phyloP scores from a whole-genome alignment of 2,113 vertebrate species.

The Anhinga anhinga region DNA sequence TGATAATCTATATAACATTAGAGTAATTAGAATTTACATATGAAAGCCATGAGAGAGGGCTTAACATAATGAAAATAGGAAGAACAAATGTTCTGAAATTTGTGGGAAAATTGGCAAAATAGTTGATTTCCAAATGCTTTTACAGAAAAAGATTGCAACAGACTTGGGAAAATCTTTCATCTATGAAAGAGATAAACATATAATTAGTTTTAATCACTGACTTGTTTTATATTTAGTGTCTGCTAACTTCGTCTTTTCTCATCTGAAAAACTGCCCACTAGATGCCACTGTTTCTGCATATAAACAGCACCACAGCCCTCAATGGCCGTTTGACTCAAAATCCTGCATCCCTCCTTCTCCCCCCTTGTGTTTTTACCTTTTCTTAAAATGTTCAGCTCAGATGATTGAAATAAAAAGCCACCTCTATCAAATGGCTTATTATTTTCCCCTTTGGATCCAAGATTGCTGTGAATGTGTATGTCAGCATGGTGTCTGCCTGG shows the following conservation, averaged over 20 bases:
- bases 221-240: not conserved
- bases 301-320: not conserved
- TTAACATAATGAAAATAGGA: not conserved
- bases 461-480: not conserved
- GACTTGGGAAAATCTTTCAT: not conserved
- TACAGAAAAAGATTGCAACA: not conserved
- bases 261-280: slow-evolving; percentile 58
- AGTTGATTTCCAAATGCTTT: not conserved
- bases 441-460: not conserved
- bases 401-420: slow-evolving; percentile 10
- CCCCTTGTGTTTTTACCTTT: not conserved
- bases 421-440: not conserved
- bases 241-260: not conserved
- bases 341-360: not conserved
- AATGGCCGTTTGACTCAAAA: not conserved
- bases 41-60: not conserved
- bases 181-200: not conserved
- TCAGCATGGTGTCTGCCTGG: not conserved
- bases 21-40: not conserved
- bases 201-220: not conserved
- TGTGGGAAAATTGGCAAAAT: not conserved
- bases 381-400: not conserved
- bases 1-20: not conserved
- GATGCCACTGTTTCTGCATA: slow-evolving; percentile 76
- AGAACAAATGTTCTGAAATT: not conserved